A percentile compares a stretch with the other conserved stretches of the same genome.
Conservation (phyloP, 2,888 invertebrate genomes). For the Drosophila melanocephala region DNA sequence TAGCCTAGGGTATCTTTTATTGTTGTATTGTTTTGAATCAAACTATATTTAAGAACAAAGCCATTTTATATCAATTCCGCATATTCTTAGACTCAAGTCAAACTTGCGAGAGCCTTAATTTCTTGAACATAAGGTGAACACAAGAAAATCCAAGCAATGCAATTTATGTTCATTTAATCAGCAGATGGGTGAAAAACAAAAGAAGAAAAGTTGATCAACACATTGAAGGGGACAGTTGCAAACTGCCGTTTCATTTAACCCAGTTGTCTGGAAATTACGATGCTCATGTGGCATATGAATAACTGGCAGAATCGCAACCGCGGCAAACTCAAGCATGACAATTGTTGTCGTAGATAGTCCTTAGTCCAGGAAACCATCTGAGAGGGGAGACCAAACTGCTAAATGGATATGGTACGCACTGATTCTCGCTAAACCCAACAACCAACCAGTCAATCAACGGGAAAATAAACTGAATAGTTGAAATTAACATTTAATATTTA, state of each 20-base stretch:
- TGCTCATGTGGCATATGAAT: conserved; percentile 36
- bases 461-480: not conserved
- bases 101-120: not conserved
- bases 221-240: conserved; percentile 32
- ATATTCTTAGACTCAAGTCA: not conserved
- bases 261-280: not conserved
- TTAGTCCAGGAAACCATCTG: conserved; percentile 59
- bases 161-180: conserved; percentile 23
- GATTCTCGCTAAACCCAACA: not conserved
- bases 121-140: not conserved
- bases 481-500: not conserved
- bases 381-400: conserved; percentile 35
- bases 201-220: not conserved
- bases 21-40: not conserved
- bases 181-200: not conserved
- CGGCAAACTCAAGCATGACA: conserved; percentile 51
- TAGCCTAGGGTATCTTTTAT: not conserved
- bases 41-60: not conserved
- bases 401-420: conserved; percentile 40
- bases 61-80: not conserved
- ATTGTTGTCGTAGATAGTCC: conserved; percentile 50
- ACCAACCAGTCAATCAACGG: conserved; percentile 24
- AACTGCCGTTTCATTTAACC: conserved; percentile 29
- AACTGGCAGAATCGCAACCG: conserved; percentile 36
- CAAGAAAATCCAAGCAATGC: not conserved